Percentiles rank a stretch among this genome's conserved stretches.
These are phyloP conservation scores for Gymnorhina tibicen DNA, from an alignment of 2,113 vertebrate genomes.

Conservation along the genomic window DNA sequence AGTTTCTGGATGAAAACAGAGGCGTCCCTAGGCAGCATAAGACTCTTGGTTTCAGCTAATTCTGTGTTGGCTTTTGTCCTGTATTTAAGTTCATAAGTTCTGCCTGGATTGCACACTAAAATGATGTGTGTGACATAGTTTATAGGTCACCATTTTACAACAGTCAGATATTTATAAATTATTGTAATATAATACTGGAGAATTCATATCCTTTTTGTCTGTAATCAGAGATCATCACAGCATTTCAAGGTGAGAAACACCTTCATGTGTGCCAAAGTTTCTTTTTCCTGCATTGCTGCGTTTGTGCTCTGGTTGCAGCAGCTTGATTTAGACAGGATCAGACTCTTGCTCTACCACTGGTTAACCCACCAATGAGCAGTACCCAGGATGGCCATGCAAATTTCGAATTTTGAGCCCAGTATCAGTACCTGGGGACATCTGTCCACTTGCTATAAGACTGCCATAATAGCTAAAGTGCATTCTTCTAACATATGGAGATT, in stretches of 20 bases:
- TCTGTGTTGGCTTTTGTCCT: background rate
- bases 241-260: background rate
- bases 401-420: background rate
- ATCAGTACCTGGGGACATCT: background rate
- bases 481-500: background rate
- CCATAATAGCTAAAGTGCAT: background rate
- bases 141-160: background rate
- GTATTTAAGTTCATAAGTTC: background rate
- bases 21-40: fast-evolving
- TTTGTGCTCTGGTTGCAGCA: background rate
- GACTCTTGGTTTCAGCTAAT: background rate
- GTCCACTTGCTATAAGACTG: background rate
- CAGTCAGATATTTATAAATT: background rate
- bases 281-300: background rate
- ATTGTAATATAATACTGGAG: background rate
- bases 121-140: background rate
- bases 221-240: background rate
- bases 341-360: background rate
- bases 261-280: background rate
- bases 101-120: background rate
- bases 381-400: fast-evolving
- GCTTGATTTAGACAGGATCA: background rate
- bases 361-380: background rate
- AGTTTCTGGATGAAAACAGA: background rate
- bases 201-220: background rate